Percentiles rank a stretch among this genome's conserved stretches.
Conservation (phyloP, 2,888 invertebrate species). For the Drosophila suboccidentalis region DNA sequence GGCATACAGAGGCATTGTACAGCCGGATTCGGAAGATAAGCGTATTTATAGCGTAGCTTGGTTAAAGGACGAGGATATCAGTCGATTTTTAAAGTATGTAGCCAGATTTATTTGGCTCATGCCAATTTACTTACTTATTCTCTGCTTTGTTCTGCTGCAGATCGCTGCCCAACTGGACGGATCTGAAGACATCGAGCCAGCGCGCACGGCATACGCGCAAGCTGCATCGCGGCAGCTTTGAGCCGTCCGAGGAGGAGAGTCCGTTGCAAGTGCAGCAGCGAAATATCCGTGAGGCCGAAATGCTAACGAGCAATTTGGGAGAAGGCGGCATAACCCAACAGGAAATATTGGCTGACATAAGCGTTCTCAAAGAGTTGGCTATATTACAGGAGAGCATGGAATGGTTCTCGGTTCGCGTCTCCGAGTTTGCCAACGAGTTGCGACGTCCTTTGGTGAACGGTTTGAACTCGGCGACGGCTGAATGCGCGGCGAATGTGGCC, state of each 20-base stretch:
- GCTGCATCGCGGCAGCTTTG: conserved; percentile 83
- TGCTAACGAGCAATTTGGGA: conserved; percentile 95
- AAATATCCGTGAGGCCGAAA: conserved; percentile 95
- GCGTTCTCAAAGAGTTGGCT: conserved; percentile 93
- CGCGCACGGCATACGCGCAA: conserved; percentile 78
- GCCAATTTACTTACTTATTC: not conserved
- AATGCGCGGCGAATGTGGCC: conserved; percentile 80
- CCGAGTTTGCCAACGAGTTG: conserved; percentile 87
- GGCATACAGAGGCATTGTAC: conserved; percentile 91
- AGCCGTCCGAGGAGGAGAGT: conserved; percentile 90
- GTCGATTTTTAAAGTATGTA: conserved; percentile 93
- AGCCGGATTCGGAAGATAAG: conserved; percentile 91
- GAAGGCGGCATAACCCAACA: conserved; percentile 93
- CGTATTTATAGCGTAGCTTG: conserved; percentile 94
- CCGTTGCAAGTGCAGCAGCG: conserved; percentile 92
- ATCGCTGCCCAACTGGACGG: conserved; percentile 92
- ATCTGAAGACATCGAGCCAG: conserved; percentile 87
- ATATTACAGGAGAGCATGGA: conserved; percentile 97
- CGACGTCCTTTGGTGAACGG: conserved; percentile 86
- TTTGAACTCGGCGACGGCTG: conserved; percentile 72
- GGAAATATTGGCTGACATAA: conserved; percentile 94
- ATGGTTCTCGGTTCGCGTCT: conserved; percentile 91
- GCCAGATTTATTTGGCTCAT: fast-evolving
- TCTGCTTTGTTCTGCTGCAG: conserved; percentile 81
- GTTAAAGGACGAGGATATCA: conserved; percentile 98